A percentile compares a stretch with the other conserved stretches of the same genome.
phyloP scores from a whole-genome alignment of 2,113 vertebrate genomes.

The Amblyornis subalaris region DNA sequence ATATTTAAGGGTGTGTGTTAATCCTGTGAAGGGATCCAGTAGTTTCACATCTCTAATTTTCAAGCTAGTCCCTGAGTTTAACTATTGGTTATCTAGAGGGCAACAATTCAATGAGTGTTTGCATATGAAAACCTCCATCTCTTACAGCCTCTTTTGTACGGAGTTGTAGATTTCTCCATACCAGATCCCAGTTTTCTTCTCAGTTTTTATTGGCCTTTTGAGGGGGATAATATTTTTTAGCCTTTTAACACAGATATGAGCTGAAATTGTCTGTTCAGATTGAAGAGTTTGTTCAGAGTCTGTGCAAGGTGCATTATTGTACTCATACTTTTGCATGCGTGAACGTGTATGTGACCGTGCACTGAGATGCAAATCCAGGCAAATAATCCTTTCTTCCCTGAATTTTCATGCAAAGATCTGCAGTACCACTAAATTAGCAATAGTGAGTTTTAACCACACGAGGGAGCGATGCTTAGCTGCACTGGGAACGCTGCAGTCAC shows the following conservation, averaged over 20 bases:
- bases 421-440: not conserved
- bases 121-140: not conserved
- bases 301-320: not conserved
- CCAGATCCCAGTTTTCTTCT: not conserved
- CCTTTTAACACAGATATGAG: not conserved
- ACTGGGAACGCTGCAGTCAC: not conserved
- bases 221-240: not conserved
- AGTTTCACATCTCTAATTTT: conserved; percentile 2
- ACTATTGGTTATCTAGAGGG: not conserved
- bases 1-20: not conserved
- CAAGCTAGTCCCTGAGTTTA: not conserved
- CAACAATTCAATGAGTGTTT: not conserved
- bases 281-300: no score
- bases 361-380: not conserved
- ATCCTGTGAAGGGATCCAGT: not conserved
- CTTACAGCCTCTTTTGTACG: not conserved
- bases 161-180: not conserved
- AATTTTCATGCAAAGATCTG: not conserved
- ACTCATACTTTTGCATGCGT: not conserved
- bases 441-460: not conserved
- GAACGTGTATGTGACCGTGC: not conserved
- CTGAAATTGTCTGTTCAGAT: not conserved
- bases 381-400: not conserved
- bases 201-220: not conserved
- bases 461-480: conserved; percentile 13